These are phyloP conservation scores for Choreutis nemorana DNA, from an alignment of 2,888 invertebrate genomes.

Conservation along the genomic window DNA sequence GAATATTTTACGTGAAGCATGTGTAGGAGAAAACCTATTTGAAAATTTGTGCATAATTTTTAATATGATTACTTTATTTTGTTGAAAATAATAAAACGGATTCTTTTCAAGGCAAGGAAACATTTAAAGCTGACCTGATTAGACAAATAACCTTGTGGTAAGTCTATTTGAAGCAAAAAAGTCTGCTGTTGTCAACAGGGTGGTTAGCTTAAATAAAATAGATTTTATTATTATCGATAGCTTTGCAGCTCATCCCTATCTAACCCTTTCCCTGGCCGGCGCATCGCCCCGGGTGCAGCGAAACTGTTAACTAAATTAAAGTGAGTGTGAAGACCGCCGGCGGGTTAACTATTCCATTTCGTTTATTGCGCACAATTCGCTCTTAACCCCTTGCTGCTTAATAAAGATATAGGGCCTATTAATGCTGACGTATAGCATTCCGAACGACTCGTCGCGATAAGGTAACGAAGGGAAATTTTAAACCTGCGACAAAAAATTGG, in stretches of 20 bases:
- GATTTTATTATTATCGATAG: constrained; percentile 6
- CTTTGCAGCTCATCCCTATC: constrained; percentile 24
- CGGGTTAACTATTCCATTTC: constrained; percentile 66
- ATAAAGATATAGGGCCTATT: constrained; percentile 62
- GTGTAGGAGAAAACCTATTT: no score
- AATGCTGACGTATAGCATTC: constrained; percentile 33
- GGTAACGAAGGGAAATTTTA: no score
- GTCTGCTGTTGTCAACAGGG: neutral
- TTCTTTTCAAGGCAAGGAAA: no score
- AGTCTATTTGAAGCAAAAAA: neutral
- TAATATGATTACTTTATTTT: no score
- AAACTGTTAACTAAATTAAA: constrained; percentile 66
- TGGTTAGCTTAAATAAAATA: neutral
- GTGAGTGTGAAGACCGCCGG: constrained; percentile 63
- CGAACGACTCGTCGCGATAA: no score
- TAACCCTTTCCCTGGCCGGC: constrained; percentile 49
- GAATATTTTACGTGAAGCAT: no score
- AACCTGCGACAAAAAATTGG: no score
- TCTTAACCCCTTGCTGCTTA: constrained; percentile 51
- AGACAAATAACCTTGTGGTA: neutral
- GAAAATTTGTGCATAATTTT: no score
- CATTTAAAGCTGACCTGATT: no score
- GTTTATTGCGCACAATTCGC: constrained; percentile 59
- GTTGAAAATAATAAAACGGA: no score
- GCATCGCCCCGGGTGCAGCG: constrained; percentile 51